Base-by-base conservation (phyloP, 2,797 vertebrate genomes). In the Alectoris magna region DNA sequence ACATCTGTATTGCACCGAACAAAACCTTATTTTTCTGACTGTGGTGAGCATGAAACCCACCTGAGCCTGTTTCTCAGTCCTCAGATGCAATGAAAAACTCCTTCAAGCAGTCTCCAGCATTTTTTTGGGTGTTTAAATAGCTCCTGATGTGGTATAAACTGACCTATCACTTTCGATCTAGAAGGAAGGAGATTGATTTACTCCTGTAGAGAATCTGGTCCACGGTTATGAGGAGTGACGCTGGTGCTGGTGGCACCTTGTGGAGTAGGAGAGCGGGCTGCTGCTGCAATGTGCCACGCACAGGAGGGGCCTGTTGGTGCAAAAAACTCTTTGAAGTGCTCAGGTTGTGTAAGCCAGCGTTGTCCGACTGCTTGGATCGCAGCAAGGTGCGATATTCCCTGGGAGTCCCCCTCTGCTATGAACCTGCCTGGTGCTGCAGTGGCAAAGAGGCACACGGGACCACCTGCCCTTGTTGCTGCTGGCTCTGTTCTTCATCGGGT, bases 11-110 rank as follows among this genome's bases (percentile, higher is more conserved):
- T 36, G 58, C 26, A 24, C 38, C 4, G 34, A 92, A 84, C 17
- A 84, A 90, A 93, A 55, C 38, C 64, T 79, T 87, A 16, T 88
- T 90, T 93, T 53, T 72, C 64, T 64, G 68, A 6, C 84, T 91
- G 36, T 66, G 27, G 49, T 68, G 71, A 86, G 44, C 60, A 8
- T 4, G 77, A 92, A 95, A 84, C 71, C 74, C 55, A 66, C 34
- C 83, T 56, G 36, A 80, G 87, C 80, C 41, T 38, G 3, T n/a
- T 88, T 53, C 38, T 56, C 58, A 55, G 2, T 23, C 67, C 16
- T 60, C 23, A 64, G 60, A 24, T 21, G 36, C 8, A 38, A 44
- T 10, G n/a, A 44, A 75, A 88, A 84, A 27, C n/a, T 84, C 21
- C 38, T 64, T 63, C 76, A 82, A 48, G 55, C 56, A 36, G 48